phyloP scores from a whole-genome alignment of 1,140 invertebrate genomes.

The Pemphigus obesinymphae region DNA sequence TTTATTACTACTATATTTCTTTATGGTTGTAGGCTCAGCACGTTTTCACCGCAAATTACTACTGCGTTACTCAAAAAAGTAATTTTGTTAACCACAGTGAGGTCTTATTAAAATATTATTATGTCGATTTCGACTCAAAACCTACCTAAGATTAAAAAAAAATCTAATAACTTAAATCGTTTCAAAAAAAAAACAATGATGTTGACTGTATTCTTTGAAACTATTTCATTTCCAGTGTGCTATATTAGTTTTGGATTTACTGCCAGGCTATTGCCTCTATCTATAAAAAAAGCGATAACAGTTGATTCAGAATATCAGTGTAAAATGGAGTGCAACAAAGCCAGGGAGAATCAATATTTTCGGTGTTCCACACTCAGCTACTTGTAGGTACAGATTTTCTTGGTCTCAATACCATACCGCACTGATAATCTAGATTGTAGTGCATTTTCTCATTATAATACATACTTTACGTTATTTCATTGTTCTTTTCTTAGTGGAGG shows the following conservation, averaged over 20 bases:
- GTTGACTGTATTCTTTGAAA: background rate
- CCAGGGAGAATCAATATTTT: conserved; percentile 57
- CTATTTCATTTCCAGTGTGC: conserved; percentile 57
- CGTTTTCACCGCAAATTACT: no score
- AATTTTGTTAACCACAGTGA: no score
- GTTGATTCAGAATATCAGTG: conserved; percentile 64
- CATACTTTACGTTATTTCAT: background rate
- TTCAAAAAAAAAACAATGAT: no score
- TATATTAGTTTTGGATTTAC: conserved; percentile 67
- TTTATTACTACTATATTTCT: no score
- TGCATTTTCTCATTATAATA: background rate
- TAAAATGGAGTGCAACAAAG: conserved; percentile 61
- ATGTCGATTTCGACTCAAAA: no score
- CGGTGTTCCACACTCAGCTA: conserved; percentile 69
- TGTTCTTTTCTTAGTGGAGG: conserved; percentile 45
- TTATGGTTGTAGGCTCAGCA: no score
- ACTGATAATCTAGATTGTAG: background rate
- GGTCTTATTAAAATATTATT: no score
- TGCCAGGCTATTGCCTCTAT: conserved; percentile 61
- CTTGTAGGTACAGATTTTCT: conserved; percentile 52
- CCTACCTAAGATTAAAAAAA: no score
- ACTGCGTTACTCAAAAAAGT: no score
- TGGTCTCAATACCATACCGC: background rate
- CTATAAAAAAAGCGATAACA: conserved; percentile 59
- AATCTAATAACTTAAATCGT: no score